Evolutionary conservation across 2,113 vertebrate genomes (phyloP).

Genomic region (Apodemus sylvaticus): DNA sequence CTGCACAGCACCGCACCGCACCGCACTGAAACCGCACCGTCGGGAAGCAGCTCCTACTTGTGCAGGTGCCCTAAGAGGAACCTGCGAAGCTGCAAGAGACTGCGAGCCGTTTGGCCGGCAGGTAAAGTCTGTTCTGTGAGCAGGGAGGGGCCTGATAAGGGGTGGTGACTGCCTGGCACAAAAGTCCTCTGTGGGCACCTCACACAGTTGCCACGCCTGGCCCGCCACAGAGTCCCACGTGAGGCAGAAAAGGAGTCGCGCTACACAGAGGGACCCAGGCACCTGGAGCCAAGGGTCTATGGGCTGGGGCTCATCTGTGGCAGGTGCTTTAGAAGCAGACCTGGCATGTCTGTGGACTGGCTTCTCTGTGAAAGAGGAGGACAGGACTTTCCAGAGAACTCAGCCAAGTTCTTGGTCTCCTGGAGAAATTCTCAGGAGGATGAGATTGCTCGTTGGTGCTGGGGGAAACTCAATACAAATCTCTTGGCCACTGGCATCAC

Average conservation of each 20-base stretch:
- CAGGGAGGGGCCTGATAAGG: slow-evolving; percentile 53
- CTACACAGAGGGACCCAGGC: neutral
- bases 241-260: neutral
- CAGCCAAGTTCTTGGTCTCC: neutral
- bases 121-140: neutral
- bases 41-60: neutral
- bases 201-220: neutral
- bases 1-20: neutral
- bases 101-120: neutral
- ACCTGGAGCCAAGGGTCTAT: neutral
- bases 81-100: neutral
- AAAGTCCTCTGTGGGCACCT: slow-evolving; percentile 30
- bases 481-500: neutral
- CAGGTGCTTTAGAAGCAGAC: neutral
- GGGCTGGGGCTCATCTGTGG: neutral
- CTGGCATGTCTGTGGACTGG: neutral
- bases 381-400: neutral
- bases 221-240: neutral
- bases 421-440: neutral
- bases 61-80: neutral
- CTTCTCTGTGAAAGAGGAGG: neutral
- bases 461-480: neutral
- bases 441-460: no score
- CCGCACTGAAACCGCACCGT: neutral
- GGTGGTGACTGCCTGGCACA: slow-evolving; percentile 67